These are phyloP conservation scores for Ectemnius lituratus DNA, from an alignment of 2,888 invertebrate genomes.

Conservation along the genomic window DNA sequence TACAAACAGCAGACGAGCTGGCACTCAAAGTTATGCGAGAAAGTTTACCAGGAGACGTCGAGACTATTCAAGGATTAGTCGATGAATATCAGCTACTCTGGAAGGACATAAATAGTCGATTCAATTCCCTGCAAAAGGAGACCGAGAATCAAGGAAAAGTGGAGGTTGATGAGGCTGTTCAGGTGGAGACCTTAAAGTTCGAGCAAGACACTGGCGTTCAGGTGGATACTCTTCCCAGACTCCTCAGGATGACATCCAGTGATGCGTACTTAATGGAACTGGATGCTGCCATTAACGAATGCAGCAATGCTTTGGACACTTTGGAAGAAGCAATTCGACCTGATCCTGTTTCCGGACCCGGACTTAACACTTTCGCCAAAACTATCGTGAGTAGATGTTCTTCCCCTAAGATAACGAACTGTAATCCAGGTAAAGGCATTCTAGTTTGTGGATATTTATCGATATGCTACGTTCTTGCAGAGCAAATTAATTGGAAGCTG, in stretches of 20 bases:
- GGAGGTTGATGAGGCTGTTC: slow-evolving; percentile 81
- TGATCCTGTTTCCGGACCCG: slow-evolving; percentile 79
- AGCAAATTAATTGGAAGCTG: slow-evolving; percentile 88
- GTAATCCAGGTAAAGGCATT: no score
- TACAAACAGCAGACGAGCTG: slow-evolving; percentile 82
- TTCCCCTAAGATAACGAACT: no score
- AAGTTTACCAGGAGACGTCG: slow-evolving; percentile 80
- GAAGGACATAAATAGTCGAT: slow-evolving; percentile 81
- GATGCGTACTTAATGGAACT: slow-evolving; percentile 90
- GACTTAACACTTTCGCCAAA: slow-evolving; percentile 81
- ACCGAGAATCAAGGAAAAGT: slow-evolving; percentile 65
- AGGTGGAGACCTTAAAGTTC: slow-evolving; percentile 87
- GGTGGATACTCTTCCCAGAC: slow-evolving; percentile 86
- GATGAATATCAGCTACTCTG: slow-evolving; percentile 84
- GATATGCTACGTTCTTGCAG: slow-evolving; percentile 58
- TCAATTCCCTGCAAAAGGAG: slow-evolving; percentile 78
- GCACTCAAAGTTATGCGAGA: slow-evolving; percentile 82
- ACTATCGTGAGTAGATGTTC: slow-evolving; percentile 79
- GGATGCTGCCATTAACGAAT: slow-evolving; percentile 86
- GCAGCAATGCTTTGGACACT: slow-evolving; percentile 83
- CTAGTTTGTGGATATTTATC: neutral
- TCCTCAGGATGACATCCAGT: slow-evolving; percentile 85
- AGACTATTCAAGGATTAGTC: slow-evolving; percentile 81
- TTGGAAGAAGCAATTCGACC: slow-evolving; percentile 84
- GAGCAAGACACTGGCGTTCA: slow-evolving; percentile 89